phyloP scores from a whole-genome alignment of 2,113 vertebrate species.

The Dromas ardeola region DNA sequence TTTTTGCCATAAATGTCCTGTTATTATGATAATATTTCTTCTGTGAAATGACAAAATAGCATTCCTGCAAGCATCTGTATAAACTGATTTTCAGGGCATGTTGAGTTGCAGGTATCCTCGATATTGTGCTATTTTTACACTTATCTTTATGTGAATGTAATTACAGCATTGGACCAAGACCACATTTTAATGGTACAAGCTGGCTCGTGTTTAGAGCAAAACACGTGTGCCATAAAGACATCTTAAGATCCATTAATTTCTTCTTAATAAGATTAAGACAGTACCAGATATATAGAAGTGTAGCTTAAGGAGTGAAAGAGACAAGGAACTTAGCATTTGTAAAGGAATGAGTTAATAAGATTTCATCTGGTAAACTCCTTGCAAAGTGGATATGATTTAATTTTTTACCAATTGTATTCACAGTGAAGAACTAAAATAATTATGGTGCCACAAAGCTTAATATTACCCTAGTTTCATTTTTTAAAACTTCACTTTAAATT shows the following conservation, averaged over 20 bases:
- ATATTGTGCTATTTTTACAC: not conserved
- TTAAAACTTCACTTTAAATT: too few relatives aligned
- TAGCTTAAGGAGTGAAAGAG: not conserved
- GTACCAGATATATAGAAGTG: not conserved
- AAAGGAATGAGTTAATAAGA: not conserved
- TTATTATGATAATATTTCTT: not conserved
- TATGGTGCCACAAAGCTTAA: not conserved
- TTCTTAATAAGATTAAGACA: not conserved
- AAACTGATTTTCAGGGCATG: not conserved
- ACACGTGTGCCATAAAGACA: rapidly evolving
- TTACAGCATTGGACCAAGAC: not conserved
- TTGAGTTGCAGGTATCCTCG: not conserved
- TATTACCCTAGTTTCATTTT: too few relatives aligned
- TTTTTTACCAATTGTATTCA: not conserved
- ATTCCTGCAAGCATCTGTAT: not conserved
- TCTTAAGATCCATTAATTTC: not conserved
- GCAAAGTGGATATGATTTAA: not conserved
- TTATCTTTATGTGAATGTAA: not conserved
- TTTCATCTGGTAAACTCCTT: not conserved
- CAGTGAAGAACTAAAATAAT: not conserved
- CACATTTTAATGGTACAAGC: not conserved
- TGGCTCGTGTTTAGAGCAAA: not conserved
- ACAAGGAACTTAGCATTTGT: not conserved
- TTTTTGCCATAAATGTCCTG: not conserved
- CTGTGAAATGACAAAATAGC: not conserved